Conservation (phyloP, 35 echinoderm and acorn worm species). For the Amphiura filiformis region DNA sequence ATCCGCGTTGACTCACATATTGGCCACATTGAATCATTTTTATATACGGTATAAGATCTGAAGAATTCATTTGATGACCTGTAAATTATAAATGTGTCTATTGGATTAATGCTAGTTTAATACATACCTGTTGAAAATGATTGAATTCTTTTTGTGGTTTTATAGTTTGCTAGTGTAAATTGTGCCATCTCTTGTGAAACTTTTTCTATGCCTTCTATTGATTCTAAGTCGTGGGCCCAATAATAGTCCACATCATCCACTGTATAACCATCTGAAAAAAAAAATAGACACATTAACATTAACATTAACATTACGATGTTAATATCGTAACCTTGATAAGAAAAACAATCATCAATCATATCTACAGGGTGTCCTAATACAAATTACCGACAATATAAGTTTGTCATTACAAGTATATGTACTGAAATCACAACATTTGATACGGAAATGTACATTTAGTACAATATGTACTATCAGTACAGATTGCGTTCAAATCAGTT, state of each 20-base stretch:
- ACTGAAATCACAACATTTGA: not conserved
- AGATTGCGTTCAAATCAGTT: too few relatives aligned
- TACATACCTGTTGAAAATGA: constrained; percentile 86
- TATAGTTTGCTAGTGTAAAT: constrained; percentile 75
- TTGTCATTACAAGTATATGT: not conserved
- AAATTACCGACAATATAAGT: not conserved
- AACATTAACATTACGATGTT: not conserved
- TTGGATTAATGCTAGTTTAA: too few relatives aligned
- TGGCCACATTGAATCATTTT: too few relatives aligned
- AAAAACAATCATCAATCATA: not conserved
- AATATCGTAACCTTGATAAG: not conserved
- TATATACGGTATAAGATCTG: too few relatives aligned
- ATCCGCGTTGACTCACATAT: too few relatives aligned
- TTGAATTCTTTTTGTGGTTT: constrained; percentile 50
- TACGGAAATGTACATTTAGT: not conserved
- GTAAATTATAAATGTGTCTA: too few relatives aligned
- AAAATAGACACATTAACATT: not conserved
- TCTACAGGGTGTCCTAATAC: not conserved
- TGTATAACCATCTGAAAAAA: constrained; percentile 91
- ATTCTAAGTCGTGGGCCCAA: constrained; percentile 72
- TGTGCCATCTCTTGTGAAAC: constrained; percentile 79
- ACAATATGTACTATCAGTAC: too few relatives aligned
- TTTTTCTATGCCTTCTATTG: constrained; percentile 70
- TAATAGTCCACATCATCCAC: constrained; percentile 61
- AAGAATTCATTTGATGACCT: too few relatives aligned